These are phyloP conservation scores for Catostomus latipinnis DNA, from an alignment of 2,797 vertebrate genomes.

Conservation along the genomic window DNA sequence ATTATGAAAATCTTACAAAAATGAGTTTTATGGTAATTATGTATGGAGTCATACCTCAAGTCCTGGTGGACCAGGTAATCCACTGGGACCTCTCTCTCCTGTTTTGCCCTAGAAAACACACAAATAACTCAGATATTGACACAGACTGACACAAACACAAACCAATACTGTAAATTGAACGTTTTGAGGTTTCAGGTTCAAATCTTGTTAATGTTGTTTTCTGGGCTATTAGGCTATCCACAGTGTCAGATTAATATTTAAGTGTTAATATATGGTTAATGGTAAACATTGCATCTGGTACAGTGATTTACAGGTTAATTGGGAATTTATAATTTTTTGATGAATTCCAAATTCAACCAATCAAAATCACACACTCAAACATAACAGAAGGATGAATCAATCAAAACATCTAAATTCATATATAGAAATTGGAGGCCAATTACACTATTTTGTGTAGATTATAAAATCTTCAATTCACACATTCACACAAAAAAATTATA, in stretches of 20 bases:
- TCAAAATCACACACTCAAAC: background rate
- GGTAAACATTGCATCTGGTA: too few relatives aligned
- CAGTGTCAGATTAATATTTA: background rate
- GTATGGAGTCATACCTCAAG: slow-evolving; percentile 83
- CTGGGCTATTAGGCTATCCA: too few relatives aligned
- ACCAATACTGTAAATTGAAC: background rate
- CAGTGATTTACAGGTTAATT: too few relatives aligned
- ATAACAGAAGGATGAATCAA: background rate
- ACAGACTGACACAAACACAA: background rate
- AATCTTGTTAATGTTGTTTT: background rate
- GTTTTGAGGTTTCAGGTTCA: background rate
- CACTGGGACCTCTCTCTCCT: slow-evolving; percentile 89
- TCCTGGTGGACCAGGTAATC: slow-evolving; percentile 87
- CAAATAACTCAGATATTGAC: slow-evolving; percentile 23
- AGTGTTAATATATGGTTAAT: background rate
- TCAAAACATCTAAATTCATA: too few relatives aligned
- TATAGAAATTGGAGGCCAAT: background rate
- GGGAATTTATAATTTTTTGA: too few relatives aligned
- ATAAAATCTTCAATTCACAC: background rate
- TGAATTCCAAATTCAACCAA: too few relatives aligned
- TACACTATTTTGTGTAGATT: background rate
- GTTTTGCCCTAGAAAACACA: slow-evolving; percentile 81
- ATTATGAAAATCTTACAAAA: too few relatives aligned
- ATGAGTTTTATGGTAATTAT: background rate
- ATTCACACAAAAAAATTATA: background rate